These are phyloP conservation scores for Athene cunicularia DNA, from an alignment of 2,113 vertebrate species.

Conservation along the genomic window DNA sequence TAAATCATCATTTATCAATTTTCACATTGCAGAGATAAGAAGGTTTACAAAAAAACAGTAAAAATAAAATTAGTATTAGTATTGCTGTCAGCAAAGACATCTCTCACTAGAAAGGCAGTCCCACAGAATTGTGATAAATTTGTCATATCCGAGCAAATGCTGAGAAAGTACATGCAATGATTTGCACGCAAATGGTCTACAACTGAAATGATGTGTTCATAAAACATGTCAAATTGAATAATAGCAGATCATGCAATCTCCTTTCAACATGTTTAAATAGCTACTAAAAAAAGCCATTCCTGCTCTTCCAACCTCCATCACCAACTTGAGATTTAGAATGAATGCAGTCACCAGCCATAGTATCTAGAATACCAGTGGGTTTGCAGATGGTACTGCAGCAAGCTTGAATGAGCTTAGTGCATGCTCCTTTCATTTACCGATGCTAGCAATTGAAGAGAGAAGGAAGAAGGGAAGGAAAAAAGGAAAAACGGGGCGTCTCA, in stretches of 20 bases:
- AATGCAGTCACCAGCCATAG: background rate
- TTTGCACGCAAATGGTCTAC: background rate
- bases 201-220: background rate
- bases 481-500: background rate
- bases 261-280: background rate
- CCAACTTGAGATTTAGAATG: background rate
- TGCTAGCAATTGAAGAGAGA: background rate
- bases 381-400: background rate
- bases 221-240: background rate
- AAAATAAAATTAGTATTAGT: background rate
- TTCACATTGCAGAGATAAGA: background rate
- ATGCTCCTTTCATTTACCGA: background rate
- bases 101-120: background rate
- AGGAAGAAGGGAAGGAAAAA: background rate
- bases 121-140: background rate
- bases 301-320: background rate
- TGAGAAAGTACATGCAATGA: background rate
- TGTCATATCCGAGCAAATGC: background rate
- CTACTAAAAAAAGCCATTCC: background rate
- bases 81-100: background rate
- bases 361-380: background rate
- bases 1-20: background rate
- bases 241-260: background rate
- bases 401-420: background rate
- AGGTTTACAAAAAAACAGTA: background rate